A percentile compares a stretch with the other conserved stretches of the same genome.
Evolutionary conservation across 2,888 invertebrate species (phyloP).

Genomic region (Cetonia aurata): DNA sequence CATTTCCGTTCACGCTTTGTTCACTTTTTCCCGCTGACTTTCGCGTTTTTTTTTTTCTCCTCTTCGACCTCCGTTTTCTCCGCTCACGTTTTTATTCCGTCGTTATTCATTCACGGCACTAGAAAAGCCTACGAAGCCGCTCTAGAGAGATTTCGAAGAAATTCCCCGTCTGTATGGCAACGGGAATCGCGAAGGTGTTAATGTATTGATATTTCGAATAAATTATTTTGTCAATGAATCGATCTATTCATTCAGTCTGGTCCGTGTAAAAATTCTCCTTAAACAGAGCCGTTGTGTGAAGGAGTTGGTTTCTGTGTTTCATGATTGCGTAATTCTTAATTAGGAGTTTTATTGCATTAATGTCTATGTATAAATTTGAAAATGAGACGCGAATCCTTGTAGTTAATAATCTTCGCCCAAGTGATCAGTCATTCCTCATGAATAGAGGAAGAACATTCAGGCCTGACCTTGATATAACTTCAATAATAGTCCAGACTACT

Average conservation of each 20-base stretch:
- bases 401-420: no score
- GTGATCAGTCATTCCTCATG: no score
- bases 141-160: constrained; percentile 5
- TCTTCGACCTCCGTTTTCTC: background rate
- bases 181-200: constrained; percentile 23
- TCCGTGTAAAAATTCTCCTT: no score
- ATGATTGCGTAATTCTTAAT: no score
- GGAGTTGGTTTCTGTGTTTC: no score
- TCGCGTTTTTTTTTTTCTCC: constrained; percentile 2
- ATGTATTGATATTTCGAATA: constrained; percentile 10
- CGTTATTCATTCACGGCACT: constrained; percentile 5
- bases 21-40: constrained; percentile 19
- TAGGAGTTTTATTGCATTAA: no score
- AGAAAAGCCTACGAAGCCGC: background rate
- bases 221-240: constrained; percentile 15
- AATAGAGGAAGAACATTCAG: no score
- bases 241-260: constrained; percentile 19
- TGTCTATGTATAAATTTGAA: no score
- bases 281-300: no score
- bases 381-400: no score
- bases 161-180: background rate
- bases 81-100: constrained; percentile 12
- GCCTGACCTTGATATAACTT: no score
- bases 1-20: constrained; percentile 35
- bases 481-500: no score